Evolutionary conservation across 2,797 vertebrate species (phyloP).

Genomic region (Sylvilagus floridanus): DNA sequence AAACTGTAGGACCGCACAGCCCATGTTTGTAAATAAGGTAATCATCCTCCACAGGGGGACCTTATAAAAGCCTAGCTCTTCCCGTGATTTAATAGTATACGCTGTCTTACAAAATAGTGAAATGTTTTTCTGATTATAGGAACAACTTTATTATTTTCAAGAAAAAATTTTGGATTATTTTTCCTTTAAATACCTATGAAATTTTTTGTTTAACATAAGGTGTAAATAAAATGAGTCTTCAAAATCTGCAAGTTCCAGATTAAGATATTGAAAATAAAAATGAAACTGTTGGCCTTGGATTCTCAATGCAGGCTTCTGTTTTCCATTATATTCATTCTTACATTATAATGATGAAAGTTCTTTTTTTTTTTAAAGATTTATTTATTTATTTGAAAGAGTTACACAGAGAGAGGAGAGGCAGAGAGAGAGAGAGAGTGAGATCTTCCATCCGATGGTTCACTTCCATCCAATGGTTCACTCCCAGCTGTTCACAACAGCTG

Average conservation of each 20-base stretch:
- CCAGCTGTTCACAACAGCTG: too few relatives aligned
- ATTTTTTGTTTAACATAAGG: not conserved
- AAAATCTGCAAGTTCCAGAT: not conserved
- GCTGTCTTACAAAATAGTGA: not conserved
- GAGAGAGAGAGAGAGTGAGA: too few relatives aligned
- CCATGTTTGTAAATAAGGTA: not conserved
- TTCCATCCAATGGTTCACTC: too few relatives aligned
- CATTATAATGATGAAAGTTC: not conserved
- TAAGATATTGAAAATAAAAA: not conserved
- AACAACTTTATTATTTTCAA: slow-evolving; percentile 18
- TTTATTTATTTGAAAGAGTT: too few relatives aligned
- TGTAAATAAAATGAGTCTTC: not conserved
- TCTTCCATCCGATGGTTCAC: too few relatives aligned
- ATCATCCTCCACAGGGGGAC: not conserved
- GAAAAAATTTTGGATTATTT: not conserved
- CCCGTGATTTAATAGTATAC: not conserved
- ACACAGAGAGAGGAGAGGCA: too few relatives aligned
- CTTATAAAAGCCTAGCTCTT: not conserved
- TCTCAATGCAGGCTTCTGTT: not conserved
- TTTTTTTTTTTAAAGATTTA: too few relatives aligned
- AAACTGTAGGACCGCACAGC: rapidly evolving
- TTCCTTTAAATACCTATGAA: slow-evolving; percentile 2
- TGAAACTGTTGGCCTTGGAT: not conserved
- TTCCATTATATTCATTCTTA: not conserved
- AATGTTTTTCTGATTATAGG: not conserved